phyloP scores from a whole-genome alignment of 2,888 invertebrate genomes.

The Sinohyriopsis cumingii region DNA sequence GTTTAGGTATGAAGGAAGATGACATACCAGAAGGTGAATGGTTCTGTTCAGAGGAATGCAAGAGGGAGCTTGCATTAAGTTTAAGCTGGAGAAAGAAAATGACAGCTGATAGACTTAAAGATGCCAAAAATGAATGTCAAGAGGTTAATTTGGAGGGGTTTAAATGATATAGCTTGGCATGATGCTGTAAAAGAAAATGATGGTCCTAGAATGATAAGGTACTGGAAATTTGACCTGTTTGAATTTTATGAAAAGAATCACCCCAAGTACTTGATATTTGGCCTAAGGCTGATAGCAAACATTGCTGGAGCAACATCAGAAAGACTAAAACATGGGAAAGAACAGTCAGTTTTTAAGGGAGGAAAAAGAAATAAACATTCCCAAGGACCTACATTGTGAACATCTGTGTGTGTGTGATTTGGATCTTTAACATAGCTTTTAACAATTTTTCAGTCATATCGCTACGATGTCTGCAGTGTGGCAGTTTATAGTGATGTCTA shows the following conservation, averaged over 20 bases:
- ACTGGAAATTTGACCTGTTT: conserved; percentile 12
- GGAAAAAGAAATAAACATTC: conserved; percentile 10
- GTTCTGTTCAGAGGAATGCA: conserved; percentile 12
- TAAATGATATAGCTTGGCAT: conserved; percentile 12
- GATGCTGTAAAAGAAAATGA: conserved; percentile 22
- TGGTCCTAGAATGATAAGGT: conserved; percentile 13
- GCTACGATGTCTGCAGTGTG: too few relatives aligned
- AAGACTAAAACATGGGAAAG: conserved; percentile 11
- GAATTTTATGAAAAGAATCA: conserved; percentile 15
- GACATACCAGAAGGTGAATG: conserved; percentile 14
- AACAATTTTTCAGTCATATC: too few relatives aligned
- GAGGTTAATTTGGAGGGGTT: conserved; percentile 7
- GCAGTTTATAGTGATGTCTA: too few relatives aligned
- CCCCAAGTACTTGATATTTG: conserved; percentile 11
- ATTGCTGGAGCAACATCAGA: conserved; percentile 11
- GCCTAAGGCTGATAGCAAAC: conserved; percentile 9
- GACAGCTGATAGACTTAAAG: conserved; percentile 3
- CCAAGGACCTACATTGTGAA: conserved; percentile 20
- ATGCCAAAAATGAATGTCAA: conserved; percentile 11
- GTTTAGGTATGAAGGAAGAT: conserved; percentile 11
- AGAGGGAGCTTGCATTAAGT: not conserved
- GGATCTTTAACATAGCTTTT: too few relatives aligned
- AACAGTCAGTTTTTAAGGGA: conserved; percentile 10
- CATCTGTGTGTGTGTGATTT: too few relatives aligned
- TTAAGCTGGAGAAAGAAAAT: not conserved